A percentile compares a stretch with the other conserved stretches of the same genome.
phyloP scores from a whole-genome alignment of 2,113 vertebrate species.

The Malurus elegans region DNA sequence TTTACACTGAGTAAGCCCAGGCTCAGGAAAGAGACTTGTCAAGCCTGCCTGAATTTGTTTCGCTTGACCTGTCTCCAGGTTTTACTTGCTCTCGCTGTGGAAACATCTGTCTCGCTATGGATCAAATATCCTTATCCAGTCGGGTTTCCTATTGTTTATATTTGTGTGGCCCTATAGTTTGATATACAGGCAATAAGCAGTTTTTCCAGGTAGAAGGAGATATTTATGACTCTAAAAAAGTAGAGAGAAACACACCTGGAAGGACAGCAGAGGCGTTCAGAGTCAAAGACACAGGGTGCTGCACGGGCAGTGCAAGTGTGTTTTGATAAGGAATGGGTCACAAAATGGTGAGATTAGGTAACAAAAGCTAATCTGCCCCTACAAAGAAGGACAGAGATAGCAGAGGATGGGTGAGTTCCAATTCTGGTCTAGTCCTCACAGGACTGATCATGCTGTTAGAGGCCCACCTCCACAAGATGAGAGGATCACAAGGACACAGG shows the following conservation, averaged over 20 bases:
- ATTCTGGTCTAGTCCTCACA: background rate
- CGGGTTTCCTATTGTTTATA: background rate
- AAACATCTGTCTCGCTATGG: background rate
- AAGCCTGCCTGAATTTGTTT: background rate
- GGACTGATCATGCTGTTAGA: background rate
- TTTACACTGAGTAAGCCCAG: background rate
- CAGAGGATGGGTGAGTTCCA: background rate
- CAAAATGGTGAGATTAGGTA: background rate
- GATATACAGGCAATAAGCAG: background rate
- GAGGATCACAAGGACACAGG: background rate
- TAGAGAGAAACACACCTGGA: background rate
- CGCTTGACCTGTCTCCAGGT: background rate
- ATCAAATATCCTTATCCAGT: background rate
- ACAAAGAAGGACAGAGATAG: background rate
- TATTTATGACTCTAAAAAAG: background rate
- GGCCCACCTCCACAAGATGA: background rate
- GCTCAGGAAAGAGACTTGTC: background rate
- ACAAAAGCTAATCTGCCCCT: background rate
- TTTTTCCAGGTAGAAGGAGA: background rate
- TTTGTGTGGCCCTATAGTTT: background rate
- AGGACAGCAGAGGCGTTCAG: background rate
- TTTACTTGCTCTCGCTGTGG: background rate
- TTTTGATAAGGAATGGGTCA: background rate
- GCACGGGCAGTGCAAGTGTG: accelerated
- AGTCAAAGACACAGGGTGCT: background rate